Evolutionary conservation across 1,140 invertebrate species (phyloP), one percentile per base, ranked within the genome.

Genomic region (Rhagoletis pomonella): DNA sequence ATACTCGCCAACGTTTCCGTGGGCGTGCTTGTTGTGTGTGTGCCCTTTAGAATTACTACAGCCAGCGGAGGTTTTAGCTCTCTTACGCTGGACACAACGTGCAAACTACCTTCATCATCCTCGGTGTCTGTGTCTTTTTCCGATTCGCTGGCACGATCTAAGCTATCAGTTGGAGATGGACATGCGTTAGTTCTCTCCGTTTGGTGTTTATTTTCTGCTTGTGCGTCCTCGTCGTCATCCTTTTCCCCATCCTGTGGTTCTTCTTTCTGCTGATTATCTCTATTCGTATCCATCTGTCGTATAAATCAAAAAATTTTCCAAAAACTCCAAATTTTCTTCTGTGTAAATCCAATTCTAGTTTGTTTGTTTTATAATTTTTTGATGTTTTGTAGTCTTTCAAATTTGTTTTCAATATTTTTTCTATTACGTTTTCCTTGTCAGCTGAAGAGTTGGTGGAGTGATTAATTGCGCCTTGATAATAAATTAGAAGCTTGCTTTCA

Each of bases 251-350:
- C 69, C 9, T 50, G n/a, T 3, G 73, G 5, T 19, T 81, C 73
- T 58, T 17, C 44, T n/a, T 44, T 55, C 67, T 73, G 67, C 42
- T 73, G 39, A 81, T 55, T 55, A 81, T 81, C 73, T 55, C n/a
- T 17, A 47, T 55, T 81, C 50, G 4, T 55, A 81, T 81, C 73
- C 73, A 81, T 81, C 19, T 1, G 44, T 73, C 5, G 44, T 81
- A 81, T 19, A 6, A 55, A 55, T 81, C 73, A 81, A 81, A 81
- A 81, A 58, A 81, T 55, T 81, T 81, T 81, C 73, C n/a, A 55
- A 50, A 55, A 58, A 81, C 73, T 81, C 73, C 14, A 55, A 81
- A 81, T 81, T 81, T 81, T 50, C 73, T 55, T 55, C 55, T 55
- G 29, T 81, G 44, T n/a, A 4, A 81, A 81, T 55, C 44, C n/a